Conservation (phyloP, 2,113 vertebrate genomes). For the Rhinolophus sinicus region DNA sequence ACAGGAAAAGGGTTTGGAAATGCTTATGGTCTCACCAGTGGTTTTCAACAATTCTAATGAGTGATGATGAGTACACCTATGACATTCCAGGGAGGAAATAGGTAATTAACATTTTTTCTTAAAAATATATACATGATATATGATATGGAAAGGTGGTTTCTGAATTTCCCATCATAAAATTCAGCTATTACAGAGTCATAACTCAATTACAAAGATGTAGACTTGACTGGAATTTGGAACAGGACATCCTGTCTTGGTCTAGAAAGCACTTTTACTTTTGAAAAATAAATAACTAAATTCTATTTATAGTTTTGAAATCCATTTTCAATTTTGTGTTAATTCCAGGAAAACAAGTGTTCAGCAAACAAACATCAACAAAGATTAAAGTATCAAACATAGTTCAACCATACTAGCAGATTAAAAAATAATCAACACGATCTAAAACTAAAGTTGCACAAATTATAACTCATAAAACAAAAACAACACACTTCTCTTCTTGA, state of each 20-base stretch:
- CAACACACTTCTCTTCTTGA: neutral
- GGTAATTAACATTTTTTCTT: neutral
- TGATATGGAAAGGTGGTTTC: conserved; percentile 25
- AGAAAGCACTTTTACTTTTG: conserved; percentile 38
- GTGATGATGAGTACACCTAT: neutral
- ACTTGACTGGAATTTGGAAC: conserved; percentile 47
- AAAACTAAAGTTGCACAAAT: neutral
- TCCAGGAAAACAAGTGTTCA: conserved; percentile 1
- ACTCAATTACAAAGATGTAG: conserved; percentile 49
- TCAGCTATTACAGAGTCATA: neutral
- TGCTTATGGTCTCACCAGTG: neutral
- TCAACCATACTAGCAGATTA: neutral
- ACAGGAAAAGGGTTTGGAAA: neutral
- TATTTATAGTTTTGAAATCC: conserved; percentile 7
- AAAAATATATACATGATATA: conserved; percentile 41
- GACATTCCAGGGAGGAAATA: conserved; percentile 3
- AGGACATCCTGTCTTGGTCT: neutral
- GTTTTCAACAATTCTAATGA: neutral
- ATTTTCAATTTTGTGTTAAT: conserved; percentile 31
- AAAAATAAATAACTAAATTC: conserved; percentile 57
- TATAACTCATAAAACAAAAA: neutral
- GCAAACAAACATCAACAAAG: neutral
- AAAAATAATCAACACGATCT: neutral
- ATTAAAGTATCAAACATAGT: neutral
- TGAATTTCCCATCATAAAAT: conserved; percentile 56